A percentile compares a stretch with the other conserved stretches of the same genome.
Evolutionary conservation across 2,113 vertebrate species (phyloP).

Genomic region (Calypte anna): DNA sequence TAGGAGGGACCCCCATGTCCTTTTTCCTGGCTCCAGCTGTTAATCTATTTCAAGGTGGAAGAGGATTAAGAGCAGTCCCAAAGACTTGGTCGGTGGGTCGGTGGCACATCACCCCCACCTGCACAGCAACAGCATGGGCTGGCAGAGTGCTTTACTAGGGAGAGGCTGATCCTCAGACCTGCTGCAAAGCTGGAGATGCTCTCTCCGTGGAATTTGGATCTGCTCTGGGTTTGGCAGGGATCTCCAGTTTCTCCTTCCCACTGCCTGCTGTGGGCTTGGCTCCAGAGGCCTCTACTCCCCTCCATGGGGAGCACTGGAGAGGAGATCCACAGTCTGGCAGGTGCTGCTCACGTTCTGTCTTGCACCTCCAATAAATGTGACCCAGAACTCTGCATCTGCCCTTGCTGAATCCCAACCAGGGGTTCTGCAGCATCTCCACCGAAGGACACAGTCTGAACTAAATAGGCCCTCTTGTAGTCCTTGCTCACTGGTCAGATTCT

Average conservation of each 20-base stretch:
- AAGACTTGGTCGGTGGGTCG: rapidly evolving
- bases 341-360: neutral
- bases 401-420: neutral
- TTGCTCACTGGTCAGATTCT: rapidly evolving
- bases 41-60: rapidly evolving
- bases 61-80: neutral
- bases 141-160: neutral
- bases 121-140: rapidly evolving
- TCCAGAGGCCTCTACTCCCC: neutral
- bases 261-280: neutral
- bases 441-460: no score
- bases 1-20: neutral
- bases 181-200: no score
- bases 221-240: rapidly evolving
- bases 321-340: neutral
- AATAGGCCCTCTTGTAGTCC: no score
- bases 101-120: rapidly evolving
- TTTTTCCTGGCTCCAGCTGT: neutral
- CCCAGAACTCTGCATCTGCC: neutral
- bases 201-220: neutral
- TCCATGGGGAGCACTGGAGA: neutral
- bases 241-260: neutral
- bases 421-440: neutral
- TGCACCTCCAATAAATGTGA: rapidly evolving
- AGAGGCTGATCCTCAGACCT: neutral